These are phyloP conservation scores for Scarus forsteni DNA, from an alignment of 2,797 vertebrate genomes.

Conservation along the genomic window DNA sequence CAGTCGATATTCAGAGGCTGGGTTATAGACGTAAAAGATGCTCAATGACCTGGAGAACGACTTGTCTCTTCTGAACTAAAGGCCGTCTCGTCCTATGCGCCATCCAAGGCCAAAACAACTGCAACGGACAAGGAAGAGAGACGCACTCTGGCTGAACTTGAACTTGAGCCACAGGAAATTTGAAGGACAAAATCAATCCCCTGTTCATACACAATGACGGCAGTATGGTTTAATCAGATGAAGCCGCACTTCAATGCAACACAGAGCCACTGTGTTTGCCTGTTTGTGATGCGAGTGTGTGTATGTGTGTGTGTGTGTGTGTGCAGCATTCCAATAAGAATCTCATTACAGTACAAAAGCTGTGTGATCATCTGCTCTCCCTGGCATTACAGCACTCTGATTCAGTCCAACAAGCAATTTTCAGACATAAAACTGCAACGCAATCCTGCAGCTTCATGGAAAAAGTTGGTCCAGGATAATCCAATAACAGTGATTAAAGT, in stretches of 20 bases:
- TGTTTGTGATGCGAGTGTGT: not conserved
- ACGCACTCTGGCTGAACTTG: conserved; percentile 29
- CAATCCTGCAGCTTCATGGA: conserved; percentile 3
- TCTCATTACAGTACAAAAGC: conserved; percentile 60
- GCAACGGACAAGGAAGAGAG: conserved; percentile 8
- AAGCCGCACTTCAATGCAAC: conserved; percentile 8
- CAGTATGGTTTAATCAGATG: conserved; percentile 44
- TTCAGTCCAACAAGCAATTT: conserved; percentile 25
- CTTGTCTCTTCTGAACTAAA: not conserved
- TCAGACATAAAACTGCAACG: not conserved
- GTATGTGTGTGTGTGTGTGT: conserved; percentile 10
- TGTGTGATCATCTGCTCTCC: conserved; percentile 43
- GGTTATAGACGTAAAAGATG: not conserved
- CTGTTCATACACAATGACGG: conserved; percentile 27
- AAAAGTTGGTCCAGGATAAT: conserved; percentile 9
- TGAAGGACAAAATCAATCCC: conserved; percentile 29
- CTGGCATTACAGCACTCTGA: conserved; percentile 9
- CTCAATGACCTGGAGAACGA: not conserved
- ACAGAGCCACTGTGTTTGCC: not conserved
- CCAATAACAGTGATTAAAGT: conserved; percentile 26
- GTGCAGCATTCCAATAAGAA: conserved; percentile 46
- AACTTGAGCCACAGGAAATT: conserved; percentile 37
- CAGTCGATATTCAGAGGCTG: conserved; percentile 1
- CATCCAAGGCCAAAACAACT: conserved; percentile 13
- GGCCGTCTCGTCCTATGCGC: not conserved